Base-by-base conservation (phyloP, 2,888 invertebrate species). In the Dromius quadrimaculatus region DNA sequence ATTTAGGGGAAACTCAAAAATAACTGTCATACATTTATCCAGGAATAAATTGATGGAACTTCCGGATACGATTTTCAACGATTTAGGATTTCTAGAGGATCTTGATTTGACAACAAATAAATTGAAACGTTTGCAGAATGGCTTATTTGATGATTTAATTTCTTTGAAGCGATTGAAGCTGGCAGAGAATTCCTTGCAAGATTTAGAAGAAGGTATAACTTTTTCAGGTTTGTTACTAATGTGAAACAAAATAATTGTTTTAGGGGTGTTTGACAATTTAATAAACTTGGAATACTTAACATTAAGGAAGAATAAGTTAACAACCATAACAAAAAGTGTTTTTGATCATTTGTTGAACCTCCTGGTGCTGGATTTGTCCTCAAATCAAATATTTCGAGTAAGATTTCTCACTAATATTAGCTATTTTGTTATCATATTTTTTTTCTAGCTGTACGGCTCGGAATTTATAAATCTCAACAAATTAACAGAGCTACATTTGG, bases 101-200 rank as follows among this genome's bases (percentile, higher is more conserved):
- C 81, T 93, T 71, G 92, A 92, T 81, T 81, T 92, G 15, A 89
- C 89, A 2, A 87, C 86, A 71, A 93, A 93, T 80, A 84, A 85
- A 76, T 83, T 93, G 73, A 85, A 85, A 61, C 82, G 81, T 11
- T 82, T 92, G 47, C 86, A 87, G 71, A 85, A 85, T 43, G 84
- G 84, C 59, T 83, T 88, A 0, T 88, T 91, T 76, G 76, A 78
- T 3, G 84, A 86, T 57, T 80, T 92, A 54, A 82, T 79, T 62
- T 84, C 84, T 28, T 81, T 92, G 34, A 87, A 86, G 76, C 84
- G 87, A 72, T 82, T 93, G 54, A 90, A 90, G 77, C 78, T 92
- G 8, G 89, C 90, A 0, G 88, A 89, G 74, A 93, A 93, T 78
- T 85, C 87, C 78, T 86, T 91, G 76, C 83, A 82, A 61, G 85